phyloP scores from a whole-genome alignment of 2,797 vertebrate species.

The Phataginus tricuspis region DNA sequence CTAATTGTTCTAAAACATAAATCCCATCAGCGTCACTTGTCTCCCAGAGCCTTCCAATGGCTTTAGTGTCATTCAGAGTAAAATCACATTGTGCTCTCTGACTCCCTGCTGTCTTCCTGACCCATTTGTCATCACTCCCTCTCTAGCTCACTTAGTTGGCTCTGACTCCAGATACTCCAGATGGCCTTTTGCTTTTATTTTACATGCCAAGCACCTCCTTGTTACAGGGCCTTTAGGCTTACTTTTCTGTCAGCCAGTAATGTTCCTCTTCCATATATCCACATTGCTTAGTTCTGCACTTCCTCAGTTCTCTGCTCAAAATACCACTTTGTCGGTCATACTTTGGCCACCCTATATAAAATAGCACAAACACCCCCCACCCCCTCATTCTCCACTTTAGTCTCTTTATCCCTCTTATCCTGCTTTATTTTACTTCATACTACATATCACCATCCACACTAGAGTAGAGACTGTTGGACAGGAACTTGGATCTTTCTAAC shows the following conservation, averaged over 20 bases:
- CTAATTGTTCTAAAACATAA: slow-evolving; percentile 14
- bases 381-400: background rate
- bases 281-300: background rate
- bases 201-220: background rate
- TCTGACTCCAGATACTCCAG: background rate
- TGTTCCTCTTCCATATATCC: background rate
- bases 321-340: background rate
- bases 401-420: background rate
- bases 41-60: background rate
- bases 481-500: background rate
- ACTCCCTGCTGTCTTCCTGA: background rate
- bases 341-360: background rate
- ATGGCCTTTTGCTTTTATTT: background rate
- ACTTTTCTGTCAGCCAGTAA: background rate
- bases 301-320: background rate
- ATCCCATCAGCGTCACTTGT: background rate
- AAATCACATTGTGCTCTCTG: background rate
- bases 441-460: background rate
- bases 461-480: background rate
- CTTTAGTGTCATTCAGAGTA: background rate
- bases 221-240: background rate
- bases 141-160: background rate
- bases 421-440: background rate
- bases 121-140: background rate
- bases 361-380: background rate